These are phyloP conservation scores for Protonemura montana DNA, from an alignment of 2,888 invertebrate genomes.

Conservation along the genomic window DNA sequence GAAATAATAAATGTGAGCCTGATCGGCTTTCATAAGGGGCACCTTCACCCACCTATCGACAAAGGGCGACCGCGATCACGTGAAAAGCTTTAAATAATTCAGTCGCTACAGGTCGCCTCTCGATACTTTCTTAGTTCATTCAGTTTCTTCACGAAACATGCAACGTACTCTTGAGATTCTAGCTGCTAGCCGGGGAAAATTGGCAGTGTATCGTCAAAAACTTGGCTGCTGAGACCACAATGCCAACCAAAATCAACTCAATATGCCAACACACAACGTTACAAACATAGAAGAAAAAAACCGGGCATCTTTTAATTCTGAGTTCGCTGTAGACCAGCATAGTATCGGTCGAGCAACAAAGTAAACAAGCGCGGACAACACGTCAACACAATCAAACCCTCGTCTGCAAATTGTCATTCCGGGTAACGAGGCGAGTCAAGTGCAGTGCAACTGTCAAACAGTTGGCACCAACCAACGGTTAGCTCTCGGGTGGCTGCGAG, in stretches of 20 bases:
- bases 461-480: background rate
- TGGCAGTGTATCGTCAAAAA: background rate
- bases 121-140: background rate
- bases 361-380: background rate
- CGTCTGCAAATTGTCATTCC: background rate
- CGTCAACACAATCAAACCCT: background rate
- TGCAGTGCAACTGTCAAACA: background rate
- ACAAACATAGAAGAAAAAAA: background rate
- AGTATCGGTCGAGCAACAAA: background rate
- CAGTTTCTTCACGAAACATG: background rate
- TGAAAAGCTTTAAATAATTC: too few species aligned
- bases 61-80: too few species aligned
- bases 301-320: background rate
- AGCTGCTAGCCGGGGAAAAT: background rate
- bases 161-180: background rate
- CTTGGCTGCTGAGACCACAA: background rate
- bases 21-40: too few species aligned
- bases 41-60: too few species aligned
- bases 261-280: too few species aligned
- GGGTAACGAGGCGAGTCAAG: background rate
- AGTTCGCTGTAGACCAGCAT: background rate
- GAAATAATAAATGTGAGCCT: too few species aligned
- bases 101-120: background rate
- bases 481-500: background rate
- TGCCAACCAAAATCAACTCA: background rate